phyloP scores from a whole-genome alignment of 2,888 invertebrate genomes.

The Trissoscelio sp. region DNA sequence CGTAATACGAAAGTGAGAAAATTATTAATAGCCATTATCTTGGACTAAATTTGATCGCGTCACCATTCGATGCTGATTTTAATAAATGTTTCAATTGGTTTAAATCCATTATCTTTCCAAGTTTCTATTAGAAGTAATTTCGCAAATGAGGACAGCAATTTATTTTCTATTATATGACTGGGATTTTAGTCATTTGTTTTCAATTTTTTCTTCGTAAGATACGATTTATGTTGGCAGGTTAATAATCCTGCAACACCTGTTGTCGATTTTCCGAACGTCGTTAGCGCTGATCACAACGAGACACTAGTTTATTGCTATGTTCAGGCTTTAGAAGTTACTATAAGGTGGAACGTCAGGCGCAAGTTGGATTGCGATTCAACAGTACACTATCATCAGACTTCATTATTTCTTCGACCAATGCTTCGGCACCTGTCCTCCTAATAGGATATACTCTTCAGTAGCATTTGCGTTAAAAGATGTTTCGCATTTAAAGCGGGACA shows the following conservation, averaged over 20 bases:
- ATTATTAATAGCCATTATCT: slow-evolving; percentile 64
- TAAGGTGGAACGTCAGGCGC: slow-evolving; percentile 20
- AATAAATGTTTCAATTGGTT: slow-evolving; percentile 41
- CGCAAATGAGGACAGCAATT: background rate
- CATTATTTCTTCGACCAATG: slow-evolving; percentile 57
- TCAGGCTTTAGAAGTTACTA: slow-evolving; percentile 26
- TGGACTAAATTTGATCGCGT: slow-evolving; percentile 43
- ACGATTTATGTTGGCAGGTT: slow-evolving; percentile 25
- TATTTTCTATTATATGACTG: slow-evolving; percentile 19
- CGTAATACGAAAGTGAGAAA: slow-evolving; percentile 59
- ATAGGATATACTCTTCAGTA: slow-evolving; percentile 26
- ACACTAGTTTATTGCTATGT: slow-evolving; percentile 48
- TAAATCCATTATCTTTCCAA: background rate
- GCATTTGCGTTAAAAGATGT: slow-evolving; percentile 10
- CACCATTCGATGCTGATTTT: slow-evolving; percentile 13
- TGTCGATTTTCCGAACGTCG: slow-evolving; percentile 41
- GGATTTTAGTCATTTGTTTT: slow-evolving; percentile 12
- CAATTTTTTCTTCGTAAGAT: background rate
- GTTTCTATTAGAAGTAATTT: slow-evolving; percentile 10
- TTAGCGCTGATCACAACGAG: slow-evolving; percentile 48
- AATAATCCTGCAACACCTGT: slow-evolving; percentile 48
- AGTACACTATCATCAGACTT: slow-evolving; percentile 48
- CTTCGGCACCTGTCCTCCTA: slow-evolving; percentile 39
- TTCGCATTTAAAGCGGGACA: slow-evolving; percentile 32
- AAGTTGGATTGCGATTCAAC: slow-evolving; percentile 32